Evolutionary conservation across 2,113 vertebrate species (phyloP), one percentile per base, ranked within the genome.

Genomic region (Prunella fulvescens): DNA sequence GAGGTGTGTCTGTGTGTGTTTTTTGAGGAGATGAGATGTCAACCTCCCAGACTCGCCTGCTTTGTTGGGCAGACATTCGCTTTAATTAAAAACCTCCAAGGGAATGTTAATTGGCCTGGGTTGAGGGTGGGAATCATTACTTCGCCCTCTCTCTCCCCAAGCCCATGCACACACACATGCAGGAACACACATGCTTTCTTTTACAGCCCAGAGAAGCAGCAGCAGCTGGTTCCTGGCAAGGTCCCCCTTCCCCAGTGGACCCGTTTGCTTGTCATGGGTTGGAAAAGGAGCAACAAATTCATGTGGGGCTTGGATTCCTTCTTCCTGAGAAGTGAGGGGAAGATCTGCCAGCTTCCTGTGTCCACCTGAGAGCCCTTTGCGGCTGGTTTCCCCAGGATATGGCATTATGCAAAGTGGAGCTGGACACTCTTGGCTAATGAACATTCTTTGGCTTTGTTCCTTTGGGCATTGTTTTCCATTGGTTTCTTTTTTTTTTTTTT

Each of bases 81-180:
- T 93, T 90, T 82, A 96, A 95, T 95, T 94, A 95, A 95, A 95
- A 95, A 92, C 93, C 94, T 95, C 93, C 93, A 91, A 90, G 93
- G 85, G 90, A 96, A 96, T 94, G 90, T 95, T 96, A 95, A 94
- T 94, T 94, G 95, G 91, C 84, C 31, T 5, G 48, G 10, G 23
- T 11, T 35, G 45, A 16, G 17, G 39, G 26, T 64, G 54, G 53
- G 47, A 93, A 80, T 82, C 87, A n/a, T 81, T 69, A 66, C 89
- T 92, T 91, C 78, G 90, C 70, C 70, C 28, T 19, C 58, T 81
- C 70, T 56, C 28, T 10, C 2, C 50, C 66, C 78, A 65, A 85
- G 51, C 5, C 88, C 53, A 19, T 56, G 84, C 44, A 29, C 61
- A 82, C 83, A 95, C 66, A 28, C 42, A 58, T 85, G 91, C 87